Evolutionary conservation across 2,113 vertebrate genomes (phyloP), one percentile per base, ranked within the genome.

Genomic region (Lycaon pictus): DNA sequence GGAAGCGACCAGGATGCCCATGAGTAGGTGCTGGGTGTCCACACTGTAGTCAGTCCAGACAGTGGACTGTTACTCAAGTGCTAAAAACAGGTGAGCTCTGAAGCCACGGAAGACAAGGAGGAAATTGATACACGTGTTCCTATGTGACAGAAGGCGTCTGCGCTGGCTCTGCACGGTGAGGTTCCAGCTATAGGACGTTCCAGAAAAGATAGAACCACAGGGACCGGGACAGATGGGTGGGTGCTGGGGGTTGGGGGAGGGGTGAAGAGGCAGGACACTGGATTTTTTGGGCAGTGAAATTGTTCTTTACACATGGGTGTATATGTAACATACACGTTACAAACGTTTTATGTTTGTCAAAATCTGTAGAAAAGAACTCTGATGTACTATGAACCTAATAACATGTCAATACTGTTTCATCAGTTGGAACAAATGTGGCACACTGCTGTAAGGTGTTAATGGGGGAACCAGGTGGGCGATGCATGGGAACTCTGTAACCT

Each of bases 321-420:
- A 16, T 16, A 1, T 3, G 0, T 62, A 13, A 0, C 8, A 6
- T 43, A 43, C 43, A 43, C 43, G 43, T 43, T 43, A 43, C 43
- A 43, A 43, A 43, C 6, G 43, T 20, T 11, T 0, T 11, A 32
- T 9, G 0, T 20, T 63, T 79, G 67, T 37, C 79, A 3, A n/a
- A 22, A 53, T 51, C 35, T 9, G 5, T 4, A n/a, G 43, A 51
- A 51, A 25, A 35, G n/a, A 8, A 0, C 4, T 2, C 0, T 5
- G 0, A 1, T 8, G 63, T 69, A 4, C 63, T 69, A 0, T 20
- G 43, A 13, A 4, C 60, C 37, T 0, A 15, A 4, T 3, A 6
- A 0, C 0, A 2, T 43, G 13, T n/a, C 51, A 0, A 0, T 23
- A 5, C 29, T 35, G 17, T 2, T 9, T 43, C 27, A 7, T 19